Conservation (phyloP, 1,140 invertebrate genomes). For the Homalodisca vitripennis region DNA sequence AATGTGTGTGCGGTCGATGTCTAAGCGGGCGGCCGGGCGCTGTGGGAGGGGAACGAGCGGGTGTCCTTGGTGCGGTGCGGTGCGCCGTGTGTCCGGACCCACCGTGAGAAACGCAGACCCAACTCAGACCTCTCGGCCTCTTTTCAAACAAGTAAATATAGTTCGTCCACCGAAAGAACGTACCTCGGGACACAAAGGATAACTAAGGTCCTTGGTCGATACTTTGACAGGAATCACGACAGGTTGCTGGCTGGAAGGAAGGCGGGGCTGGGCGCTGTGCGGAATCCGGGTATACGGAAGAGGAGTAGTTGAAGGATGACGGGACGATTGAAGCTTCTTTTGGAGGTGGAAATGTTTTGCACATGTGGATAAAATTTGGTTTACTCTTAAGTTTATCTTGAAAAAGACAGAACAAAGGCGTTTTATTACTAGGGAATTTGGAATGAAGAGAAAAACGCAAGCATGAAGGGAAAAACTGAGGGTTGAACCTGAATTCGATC, state of each 20-base stretch:
- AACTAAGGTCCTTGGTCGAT: not conserved
- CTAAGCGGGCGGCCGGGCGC: not conserved
- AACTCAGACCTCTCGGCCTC: conserved; percentile 12
- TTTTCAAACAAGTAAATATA: conserved; percentile 26
- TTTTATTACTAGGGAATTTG: no score
- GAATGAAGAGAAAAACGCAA: no score
- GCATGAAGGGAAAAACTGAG: no score
- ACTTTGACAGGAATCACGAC: not conserved
- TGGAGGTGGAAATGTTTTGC: no score
- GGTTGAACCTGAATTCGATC: no score
- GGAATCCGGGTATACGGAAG: not conserved
- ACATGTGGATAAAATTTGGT: no score
- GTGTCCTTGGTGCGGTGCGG: conserved; percentile 5
- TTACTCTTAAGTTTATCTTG: no score
- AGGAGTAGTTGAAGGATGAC: not conserved
- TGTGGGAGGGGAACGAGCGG: not conserved
- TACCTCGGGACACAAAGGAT: conserved; percentile 4
- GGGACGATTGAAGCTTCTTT: not conserved
- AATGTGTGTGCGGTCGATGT: not conserved
- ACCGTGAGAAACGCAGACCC: conserved; percentile 13
- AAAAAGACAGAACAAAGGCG: no score
- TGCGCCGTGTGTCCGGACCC: not conserved
- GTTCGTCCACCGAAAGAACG: conserved; percentile 23
- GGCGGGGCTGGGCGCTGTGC: not conserved
- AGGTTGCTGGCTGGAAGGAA: not conserved